Evolutionary conservation across 2,888 invertebrate species (phyloP), one percentile per base, ranked within the genome.

Genomic region (Drosophila cracens): DNA sequence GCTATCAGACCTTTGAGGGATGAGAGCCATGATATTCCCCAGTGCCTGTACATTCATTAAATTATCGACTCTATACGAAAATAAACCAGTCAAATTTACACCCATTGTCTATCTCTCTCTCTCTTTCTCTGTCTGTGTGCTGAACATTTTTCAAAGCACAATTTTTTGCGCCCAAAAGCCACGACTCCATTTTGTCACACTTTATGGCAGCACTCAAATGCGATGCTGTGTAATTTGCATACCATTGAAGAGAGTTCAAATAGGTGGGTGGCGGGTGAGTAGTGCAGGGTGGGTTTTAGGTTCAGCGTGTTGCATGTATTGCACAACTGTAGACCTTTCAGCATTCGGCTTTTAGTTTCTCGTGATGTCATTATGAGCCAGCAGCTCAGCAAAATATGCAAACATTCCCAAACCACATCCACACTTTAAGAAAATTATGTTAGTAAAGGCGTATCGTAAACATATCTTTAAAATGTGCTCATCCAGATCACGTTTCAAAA

Each of bases 31-130:
- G 46, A 33, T 34, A 67, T 67, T 70, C 79, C 71, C 62, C 65
- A 69, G 51, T 61, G 53, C 33, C 36, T 51, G 70, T 73, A 73
- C 52, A 54, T 67, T 60, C 77, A 84, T 82, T 82, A 82, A 79
- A 73, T 74, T 82, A 87, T 84, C 76, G 84, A 89, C 77, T 76
- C 72, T 67, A 59, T 67, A 85, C 87, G 65, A 74, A 85, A 85
- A 89, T 89, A 89, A 81, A 71, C 74, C 54, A 69, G 56, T 71
- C 70, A 65, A 66, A 70, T 59, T 61, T 54, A 63, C 43, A 51
- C 52, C 58, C 31, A 21, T 46, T 36, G 46, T 16, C 18, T 16
- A 33, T 31, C 52, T 52, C 29, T 21, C 52, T 25, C 43, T 25
- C 43, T 48, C 8, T 18, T 36, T 29, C 51, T 51, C 31, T 29